These are phyloP conservation scores for Pseudomyrmex sp. DNA, from an alignment of 1,140 invertebrate genomes.

Conservation along the genomic window DNA sequence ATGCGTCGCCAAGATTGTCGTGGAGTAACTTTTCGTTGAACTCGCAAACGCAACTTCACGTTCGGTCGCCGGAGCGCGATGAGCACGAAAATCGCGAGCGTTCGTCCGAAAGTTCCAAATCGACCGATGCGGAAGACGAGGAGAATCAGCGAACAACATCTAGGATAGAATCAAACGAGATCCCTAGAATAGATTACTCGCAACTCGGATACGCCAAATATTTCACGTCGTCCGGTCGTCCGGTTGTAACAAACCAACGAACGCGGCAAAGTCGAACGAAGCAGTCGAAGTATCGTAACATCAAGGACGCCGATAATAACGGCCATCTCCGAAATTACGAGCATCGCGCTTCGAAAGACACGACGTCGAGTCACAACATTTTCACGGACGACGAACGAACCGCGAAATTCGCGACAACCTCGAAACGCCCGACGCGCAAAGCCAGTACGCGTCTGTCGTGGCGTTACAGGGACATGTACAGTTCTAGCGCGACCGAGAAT, in stretches of 20 bases:
- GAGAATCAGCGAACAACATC: neutral
- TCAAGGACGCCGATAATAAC: conserved; percentile 5
- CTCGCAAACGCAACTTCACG: neutral
- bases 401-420: neutral
- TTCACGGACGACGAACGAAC: neutral
- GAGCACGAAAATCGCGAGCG: neutral
- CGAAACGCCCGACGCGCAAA: conserved; percentile 4
- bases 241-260: neutral
- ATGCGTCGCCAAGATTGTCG: neutral
- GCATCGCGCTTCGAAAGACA: neutral
- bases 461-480: no score
- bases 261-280: conserved; percentile 8
- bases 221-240: neutral
- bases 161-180: neutral
- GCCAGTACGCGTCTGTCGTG: neutral
- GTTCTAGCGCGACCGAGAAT: no score
- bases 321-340: neutral
- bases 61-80: neutral
- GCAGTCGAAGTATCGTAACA: conserved; percentile 10
- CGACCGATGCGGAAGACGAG: neutral
- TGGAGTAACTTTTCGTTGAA: conserved; percentile 11
- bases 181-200: conserved; percentile 28
- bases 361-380: neutral
- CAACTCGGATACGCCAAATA: conserved; percentile 3
- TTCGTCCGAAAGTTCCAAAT: conserved; percentile 14